A percentile compares a stretch with the other conserved stretches of the same genome.
phyloP scores from a whole-genome alignment of 35 echinoderm and acorn worm species.

The Hemicentrotus pulcherrimus region DNA sequence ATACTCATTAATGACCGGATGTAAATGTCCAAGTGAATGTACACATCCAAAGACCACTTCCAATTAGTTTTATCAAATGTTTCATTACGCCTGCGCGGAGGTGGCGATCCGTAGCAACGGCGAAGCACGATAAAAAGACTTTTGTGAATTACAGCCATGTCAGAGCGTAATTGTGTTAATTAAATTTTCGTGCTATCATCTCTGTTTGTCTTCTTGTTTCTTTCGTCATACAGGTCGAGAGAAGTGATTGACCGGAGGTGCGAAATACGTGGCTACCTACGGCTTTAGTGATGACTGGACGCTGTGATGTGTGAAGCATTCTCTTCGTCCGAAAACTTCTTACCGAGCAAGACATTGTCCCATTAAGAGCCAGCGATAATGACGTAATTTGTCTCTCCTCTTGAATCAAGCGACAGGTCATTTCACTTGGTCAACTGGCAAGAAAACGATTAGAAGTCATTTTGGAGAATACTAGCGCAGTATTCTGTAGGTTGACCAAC shows the following conservation, averaged over 20 bases:
- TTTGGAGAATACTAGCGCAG: neutral
- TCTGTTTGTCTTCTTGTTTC: neutral
- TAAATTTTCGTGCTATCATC: neutral
- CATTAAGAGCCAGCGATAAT: neutral
- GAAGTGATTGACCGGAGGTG: neutral
- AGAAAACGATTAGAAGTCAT: neutral
- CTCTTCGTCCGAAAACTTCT: no score
- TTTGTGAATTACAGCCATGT: neutral
- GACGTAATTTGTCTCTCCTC: neutral
- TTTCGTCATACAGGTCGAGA: neutral
- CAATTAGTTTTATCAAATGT: neutral
- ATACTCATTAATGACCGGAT: neutral
- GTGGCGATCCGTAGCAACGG: neutral
- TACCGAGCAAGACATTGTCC: neutral
- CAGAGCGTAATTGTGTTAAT: neutral
- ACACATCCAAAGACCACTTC: neutral
- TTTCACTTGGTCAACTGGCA: neutral
- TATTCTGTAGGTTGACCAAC: neutral
- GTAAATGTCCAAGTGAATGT: neutral
- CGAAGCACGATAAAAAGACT: neutral
- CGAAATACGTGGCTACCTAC: neutral
- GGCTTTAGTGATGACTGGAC: neutral
- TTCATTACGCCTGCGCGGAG: neutral
- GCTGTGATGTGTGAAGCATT: neutral
- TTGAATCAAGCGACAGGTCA: neutral